Conservation (phyloP, 1,140 invertebrate species). For the Lamellibrachia luymesi region DNA sequence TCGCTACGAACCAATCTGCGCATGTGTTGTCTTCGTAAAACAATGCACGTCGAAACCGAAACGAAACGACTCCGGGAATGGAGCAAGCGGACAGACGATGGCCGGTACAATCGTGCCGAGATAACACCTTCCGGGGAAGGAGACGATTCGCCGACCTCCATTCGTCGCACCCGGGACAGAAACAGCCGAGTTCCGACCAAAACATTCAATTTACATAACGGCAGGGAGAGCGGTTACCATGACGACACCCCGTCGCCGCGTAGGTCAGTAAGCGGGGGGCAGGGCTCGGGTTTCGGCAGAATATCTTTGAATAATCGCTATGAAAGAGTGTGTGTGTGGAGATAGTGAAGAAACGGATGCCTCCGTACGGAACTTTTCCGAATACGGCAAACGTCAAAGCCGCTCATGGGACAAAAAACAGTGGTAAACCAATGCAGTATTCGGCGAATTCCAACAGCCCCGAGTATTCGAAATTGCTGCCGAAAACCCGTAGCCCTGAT, state of each 20-base stretch:
- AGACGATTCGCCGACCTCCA: neutral
- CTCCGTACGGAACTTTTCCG: neutral
- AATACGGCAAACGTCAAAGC: neutral
- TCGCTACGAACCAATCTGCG: no score
- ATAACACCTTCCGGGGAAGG: neutral
- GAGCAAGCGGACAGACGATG: neutral
- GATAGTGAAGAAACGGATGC: neutral
- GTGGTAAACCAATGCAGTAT: neutral
- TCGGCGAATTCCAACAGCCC: neutral
- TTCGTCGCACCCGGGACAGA: slow-evolving; percentile 2
- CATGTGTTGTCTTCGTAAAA: neutral
- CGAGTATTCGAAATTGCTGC: neutral
- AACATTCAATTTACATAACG: slow-evolving; percentile 5
- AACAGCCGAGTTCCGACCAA: neutral
- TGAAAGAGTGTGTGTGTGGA: neutral
- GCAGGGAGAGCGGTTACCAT: neutral
- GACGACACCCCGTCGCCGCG: neutral
- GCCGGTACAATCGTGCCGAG: neutral
- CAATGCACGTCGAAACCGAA: neutral
- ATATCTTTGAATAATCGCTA: neutral
- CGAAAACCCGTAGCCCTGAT: neutral
- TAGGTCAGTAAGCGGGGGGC: neutral
- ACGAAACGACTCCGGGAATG: neutral
- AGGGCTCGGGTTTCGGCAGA: neutral
- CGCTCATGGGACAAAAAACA: slow-evolving; percentile 4